Base-by-base conservation (phyloP, 2,888 invertebrate species). In the Hyles lineata region DNA sequence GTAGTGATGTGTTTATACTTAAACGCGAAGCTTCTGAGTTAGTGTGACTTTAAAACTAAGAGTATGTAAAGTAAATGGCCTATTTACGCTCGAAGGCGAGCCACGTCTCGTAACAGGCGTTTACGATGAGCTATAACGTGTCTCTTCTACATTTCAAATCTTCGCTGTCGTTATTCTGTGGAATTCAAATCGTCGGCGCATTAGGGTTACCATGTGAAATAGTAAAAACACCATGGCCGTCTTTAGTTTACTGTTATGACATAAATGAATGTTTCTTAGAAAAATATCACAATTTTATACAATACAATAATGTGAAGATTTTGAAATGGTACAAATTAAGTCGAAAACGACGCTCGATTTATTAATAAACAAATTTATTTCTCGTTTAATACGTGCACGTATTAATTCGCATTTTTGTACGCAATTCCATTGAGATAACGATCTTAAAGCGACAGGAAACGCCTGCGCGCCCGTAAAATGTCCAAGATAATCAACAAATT, bases 111-210 rank as follows among this genome's bases (percentile, higher is more conserved):
- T 67, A 23, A 72, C 60, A 71, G 52, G 23, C 60, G 52, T 86
- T 87, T 85, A 88, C 85, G 85, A 84, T 75, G 73, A 77, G 76
- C 77, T 76, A 75, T 79, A 80, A 78, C 78, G 77, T 79, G 78
- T 78, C 74, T 77, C 79, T 81, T 80, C 77, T 80, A 82, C 79
- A 83, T 85, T 83, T 82, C 76, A 80, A 82, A 83, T 79, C 76
- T 78, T 74, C 75, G 75, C 73, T 74, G 77, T 82, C 82, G 83
- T 80, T 81, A 81, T 83, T 83, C 80, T 79, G 79, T 75, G 79
- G 81, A 85, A 83, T 86, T 83, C 79, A 80, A 84, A 83, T 83
- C 79, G 73, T 50, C 67, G 60, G 60, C 9, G 59, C 35, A 21
- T 52, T 71, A 71, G 71, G 74, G 74, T 70, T 74, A 60, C n/a